phyloP scores from a whole-genome alignment of 2,113 vertebrate genomes.

The Colaptes auratus region DNA sequence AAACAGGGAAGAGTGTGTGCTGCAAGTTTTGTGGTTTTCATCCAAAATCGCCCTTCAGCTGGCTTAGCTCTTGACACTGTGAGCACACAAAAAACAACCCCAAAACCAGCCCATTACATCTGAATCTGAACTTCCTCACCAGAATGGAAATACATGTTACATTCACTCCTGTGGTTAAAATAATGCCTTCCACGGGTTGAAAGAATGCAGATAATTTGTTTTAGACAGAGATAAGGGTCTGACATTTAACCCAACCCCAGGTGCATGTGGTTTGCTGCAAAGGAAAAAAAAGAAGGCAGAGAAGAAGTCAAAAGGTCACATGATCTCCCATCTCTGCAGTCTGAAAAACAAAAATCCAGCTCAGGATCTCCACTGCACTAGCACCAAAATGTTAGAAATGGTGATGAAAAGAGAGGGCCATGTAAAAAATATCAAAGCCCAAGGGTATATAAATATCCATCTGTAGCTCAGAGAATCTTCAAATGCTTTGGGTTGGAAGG shows the following conservation, averaged over 20 bases:
- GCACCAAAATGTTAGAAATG: conserved; percentile 37
- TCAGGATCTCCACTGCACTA: conserved; percentile 60
- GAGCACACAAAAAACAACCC: conserved; percentile 68
- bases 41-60: conserved; percentile 25
- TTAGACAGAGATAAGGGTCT: conserved; percentile 79
- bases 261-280: conserved; percentile 88
- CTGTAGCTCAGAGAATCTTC: neutral
- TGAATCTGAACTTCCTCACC: conserved; percentile 74
- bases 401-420: neutral
- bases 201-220: conserved; percentile 77
- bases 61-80: conserved; percentile 37
- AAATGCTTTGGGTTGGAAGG: too few relatives aligned
- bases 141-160: conserved; percentile 65
- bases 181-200: conserved; percentile 73
- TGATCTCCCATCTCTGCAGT: conserved; percentile 80
- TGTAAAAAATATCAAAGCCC: neutral
- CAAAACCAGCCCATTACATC: neutral
- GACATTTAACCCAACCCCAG: conserved; percentile 91
- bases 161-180: conserved; percentile 77
- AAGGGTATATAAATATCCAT: neutral
- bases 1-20: neutral
- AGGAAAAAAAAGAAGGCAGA: conserved; percentile 73
- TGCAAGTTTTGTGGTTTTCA: neutral
- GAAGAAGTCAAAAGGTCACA: conserved; percentile 87
- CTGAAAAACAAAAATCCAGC: conserved; percentile 77